phyloP scores from a whole-genome alignment of 2,113 vertebrate genomes.

The Regulus satrapa region DNA sequence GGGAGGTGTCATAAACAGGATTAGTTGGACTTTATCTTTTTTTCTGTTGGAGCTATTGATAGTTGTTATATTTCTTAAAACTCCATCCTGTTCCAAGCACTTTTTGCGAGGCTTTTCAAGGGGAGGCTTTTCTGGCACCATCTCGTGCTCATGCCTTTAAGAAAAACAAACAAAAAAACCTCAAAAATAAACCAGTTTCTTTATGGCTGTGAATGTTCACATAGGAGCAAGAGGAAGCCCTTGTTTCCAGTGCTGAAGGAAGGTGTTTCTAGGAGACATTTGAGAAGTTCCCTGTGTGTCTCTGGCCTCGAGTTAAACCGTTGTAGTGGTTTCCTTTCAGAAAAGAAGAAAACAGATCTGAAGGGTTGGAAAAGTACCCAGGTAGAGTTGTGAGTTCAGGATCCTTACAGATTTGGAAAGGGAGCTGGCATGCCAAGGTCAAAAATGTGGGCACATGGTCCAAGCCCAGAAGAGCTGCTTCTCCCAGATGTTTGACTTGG shows the following conservation, averaged over 20 bases:
- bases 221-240: neutral
- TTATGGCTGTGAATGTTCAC: too few species aligned
- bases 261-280: neutral
- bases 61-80: neutral
- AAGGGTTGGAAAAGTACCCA: neutral
- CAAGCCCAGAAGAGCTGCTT: neutral
- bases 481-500: neutral
- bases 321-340: neutral
- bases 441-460: fast-evolving
- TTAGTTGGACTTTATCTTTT: neutral
- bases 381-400: neutral
- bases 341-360: neutral
- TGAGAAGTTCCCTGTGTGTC: neutral
- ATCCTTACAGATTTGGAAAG: neutral
- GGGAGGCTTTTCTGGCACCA: neutral
- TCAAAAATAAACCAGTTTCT: neutral
- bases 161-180: neutral
- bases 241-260: neutral
- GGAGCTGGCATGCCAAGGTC: neutral
- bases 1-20: neutral
- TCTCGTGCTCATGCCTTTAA: neutral
- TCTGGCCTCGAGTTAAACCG: neutral
- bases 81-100: neutral
- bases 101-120: neutral
- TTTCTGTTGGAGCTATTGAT: neutral